Evolutionary conservation across 2,113 vertebrate species (phyloP), one percentile per base, ranked within the genome.

Genomic region (Machaerirhynchus nigripectus): DNA sequence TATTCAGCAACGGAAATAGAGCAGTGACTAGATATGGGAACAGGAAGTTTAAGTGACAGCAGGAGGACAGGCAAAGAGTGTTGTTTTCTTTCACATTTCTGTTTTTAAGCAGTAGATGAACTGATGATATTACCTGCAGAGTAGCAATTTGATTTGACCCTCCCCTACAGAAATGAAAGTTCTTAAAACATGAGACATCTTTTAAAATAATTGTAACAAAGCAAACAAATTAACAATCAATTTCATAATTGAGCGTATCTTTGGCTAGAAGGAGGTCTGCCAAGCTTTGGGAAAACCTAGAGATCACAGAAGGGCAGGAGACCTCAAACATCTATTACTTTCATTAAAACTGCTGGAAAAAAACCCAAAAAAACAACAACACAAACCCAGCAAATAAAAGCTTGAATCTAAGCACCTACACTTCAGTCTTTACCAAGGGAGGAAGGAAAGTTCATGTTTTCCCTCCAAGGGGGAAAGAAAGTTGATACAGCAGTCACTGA

Each of bases 181-280:
- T 86, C 57, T 91, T 95, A 76, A 96, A 55, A 84, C 11, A 79
- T 44, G 35, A 89, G 52, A 59, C 28, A 65, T 65, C 84, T 96
- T 71, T 78, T 90, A 55, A 33, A 90, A 69, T 37, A 91, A 91
- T 13, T 73, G 24, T 33, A 50, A 64, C 59, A 78, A 94, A 95
- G 15, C 12, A 87, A 94, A 50, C 26, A 84, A 92, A 70, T 39
- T 18, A 57, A 49, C 33, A 87, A 39, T 18, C 26, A 47, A 15
- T 40, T 75, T 85, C 8, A 3, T 15, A 77, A 63, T 57, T 8
- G 3, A 60, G 2, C 8, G 3, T 23, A 31, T 33, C 19, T 68
- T 69, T 33, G 13, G n/a, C 44, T 74, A 49, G 15, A 39, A 11
- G 4, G 13, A 22, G 1, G 2, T 22, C 19, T 91, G 74, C 31